Base-by-base conservation (phyloP, 1,140 invertebrate genomes). In the Drosophila dunni region DNA sequence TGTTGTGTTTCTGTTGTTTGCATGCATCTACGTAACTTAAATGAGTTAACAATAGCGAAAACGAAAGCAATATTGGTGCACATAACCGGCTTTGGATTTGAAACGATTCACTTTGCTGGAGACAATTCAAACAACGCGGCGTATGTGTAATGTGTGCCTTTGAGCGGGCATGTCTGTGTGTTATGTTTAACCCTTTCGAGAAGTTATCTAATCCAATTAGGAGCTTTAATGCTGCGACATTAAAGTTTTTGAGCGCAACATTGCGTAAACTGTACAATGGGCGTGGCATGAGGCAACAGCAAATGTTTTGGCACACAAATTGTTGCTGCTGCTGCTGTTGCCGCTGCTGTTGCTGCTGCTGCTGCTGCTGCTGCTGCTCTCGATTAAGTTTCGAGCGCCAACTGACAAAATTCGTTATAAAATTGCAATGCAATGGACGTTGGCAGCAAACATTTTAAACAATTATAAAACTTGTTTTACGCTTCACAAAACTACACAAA, bases 391-490 rank as follows among this genome's bases (percentile, higher is more conserved):
- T 86, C 71, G 84, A 83, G 84, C 76, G 62, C 65, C 83, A 88
- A 89, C 83, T 88, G 83, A 88, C 84, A 89, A 89, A 88, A 88
- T 89, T 88, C 79, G 76, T 88, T 88, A 83, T 89, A 88, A 88
- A 84, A 88, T 83, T 80, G 83, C 79, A 75, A 61, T 89, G 83
- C 69, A 83, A 44, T 71, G 84, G 84, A 89, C 84, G 75, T 73
- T 78, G 61, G 64, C 71, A 65, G 84, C 83, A 82, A 82, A 86
- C 82, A 86, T 88, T 89, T 86, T 83, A 89, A 88, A 88, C 83
- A 88, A 88, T 88, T 88, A 88, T 88, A 89, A 88, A 88, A 88
- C 83, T 88, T 88, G 83, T 88, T 88, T 88, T 83, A 88, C 83
- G 83, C 83, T 88, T 72, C 79, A 86, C 76, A 88, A 74, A 68